Evolutionary conservation across 2,888 invertebrate species (phyloP).

Genomic region (Ichneumoninae sp.): DNA sequence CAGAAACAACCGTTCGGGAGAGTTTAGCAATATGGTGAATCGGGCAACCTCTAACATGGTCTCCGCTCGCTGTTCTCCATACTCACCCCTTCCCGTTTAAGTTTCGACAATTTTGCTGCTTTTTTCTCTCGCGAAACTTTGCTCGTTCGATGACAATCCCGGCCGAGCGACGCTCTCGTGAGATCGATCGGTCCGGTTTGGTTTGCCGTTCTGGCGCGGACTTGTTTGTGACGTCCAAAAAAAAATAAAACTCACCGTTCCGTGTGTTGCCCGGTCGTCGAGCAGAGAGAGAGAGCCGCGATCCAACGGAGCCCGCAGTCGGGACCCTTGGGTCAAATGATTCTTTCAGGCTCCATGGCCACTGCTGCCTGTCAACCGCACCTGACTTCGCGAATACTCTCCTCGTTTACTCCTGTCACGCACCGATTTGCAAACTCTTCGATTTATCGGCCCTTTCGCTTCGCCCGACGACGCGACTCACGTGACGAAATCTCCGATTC

Average conservation of each 20-base stretch:
- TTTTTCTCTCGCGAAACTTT: neutral
- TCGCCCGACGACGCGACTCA: slow-evolving; percentile 9
- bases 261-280: slow-evolving; percentile 17
- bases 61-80: neutral
- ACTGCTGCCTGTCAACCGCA: slow-evolving; percentile 18
- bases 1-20: neutral
- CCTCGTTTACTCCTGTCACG: neutral
- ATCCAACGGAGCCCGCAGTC: slow-evolving; percentile 80
- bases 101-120: neutral
- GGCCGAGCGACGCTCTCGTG: neutral
- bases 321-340: slow-evolving; percentile 81
- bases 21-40: slow-evolving; percentile 19
- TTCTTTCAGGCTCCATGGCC: slow-evolving; percentile 77
- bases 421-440: neutral
- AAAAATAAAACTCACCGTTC: slow-evolving; percentile 24
- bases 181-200: neutral
- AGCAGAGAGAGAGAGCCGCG: slow-evolving; percentile 15
- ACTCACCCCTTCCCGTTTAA: too few relatives aligned
- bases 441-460: neutral
- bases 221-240: neutral
- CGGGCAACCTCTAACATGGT: slow-evolving; percentile 1
- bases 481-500: neutral
- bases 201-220: neutral
- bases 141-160: neutral
- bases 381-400: slow-evolving; percentile 3